A percentile compares a stretch with the other conserved stretches of the same genome.
Conservation (phyloP, 2,888 invertebrate species). For the Dasysyrphus tricinctus region DNA sequence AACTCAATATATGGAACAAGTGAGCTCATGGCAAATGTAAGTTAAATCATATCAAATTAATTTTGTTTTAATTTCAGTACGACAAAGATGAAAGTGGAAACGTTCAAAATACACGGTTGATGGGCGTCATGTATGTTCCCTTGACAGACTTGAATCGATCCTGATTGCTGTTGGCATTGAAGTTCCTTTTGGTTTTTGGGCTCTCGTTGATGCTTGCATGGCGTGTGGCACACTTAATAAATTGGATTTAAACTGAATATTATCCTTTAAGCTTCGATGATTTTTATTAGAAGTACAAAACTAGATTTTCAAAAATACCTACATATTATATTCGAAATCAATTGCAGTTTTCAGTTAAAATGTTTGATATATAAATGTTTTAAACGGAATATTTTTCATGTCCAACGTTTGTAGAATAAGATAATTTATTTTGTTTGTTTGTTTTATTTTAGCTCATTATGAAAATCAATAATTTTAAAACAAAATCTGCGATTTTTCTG, state of each 20-base stretch:
- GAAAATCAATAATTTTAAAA: too few species aligned
- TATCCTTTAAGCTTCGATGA: neutral
- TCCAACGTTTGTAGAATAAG: too few species aligned
- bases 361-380: too few species aligned
- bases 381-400: too few species aligned
- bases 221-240: conserved; percentile 40
- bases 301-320: neutral
- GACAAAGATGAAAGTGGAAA: conserved; percentile 94
- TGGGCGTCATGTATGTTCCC: conserved; percentile 99
- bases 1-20: conserved; percentile 93
- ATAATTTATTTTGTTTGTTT: too few species aligned
- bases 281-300: neutral
- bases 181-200: conserved; percentile 75
- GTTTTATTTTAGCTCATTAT: too few species aligned
- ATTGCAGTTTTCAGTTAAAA: too few species aligned
- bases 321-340: too few species aligned
- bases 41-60: neutral
- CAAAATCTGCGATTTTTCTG: too few species aligned
- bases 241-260: conserved; percentile 27
- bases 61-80: conserved; percentile 85
- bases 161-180: conserved; percentile 79
- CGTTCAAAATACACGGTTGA: conserved; percentile 89
- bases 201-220: conserved; percentile 77
- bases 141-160: conserved; percentile 90
- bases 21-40: conserved; percentile 76